phyloP scores from a whole-genome alignment of 1,140 invertebrate genomes.

The Cotesia chilonis region DNA sequence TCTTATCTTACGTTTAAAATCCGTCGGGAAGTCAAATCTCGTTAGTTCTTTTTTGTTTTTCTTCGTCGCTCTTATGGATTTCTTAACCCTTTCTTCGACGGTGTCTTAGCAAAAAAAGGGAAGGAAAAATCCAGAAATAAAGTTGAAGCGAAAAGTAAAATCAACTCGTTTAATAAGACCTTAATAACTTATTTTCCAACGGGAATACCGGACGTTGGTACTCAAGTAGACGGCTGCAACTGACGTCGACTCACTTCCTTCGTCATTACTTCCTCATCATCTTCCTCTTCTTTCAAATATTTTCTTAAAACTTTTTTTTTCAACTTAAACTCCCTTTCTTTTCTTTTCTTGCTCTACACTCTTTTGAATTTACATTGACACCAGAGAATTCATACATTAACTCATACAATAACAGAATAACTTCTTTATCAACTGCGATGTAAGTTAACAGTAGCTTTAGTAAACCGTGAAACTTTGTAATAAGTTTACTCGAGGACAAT shows the following conservation, averaged over 20 bases:
- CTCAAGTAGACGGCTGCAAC: slow-evolving; percentile 47
- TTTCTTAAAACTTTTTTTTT: slow-evolving; percentile 15
- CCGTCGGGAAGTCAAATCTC: slow-evolving; percentile 40
- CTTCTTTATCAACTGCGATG: neutral
- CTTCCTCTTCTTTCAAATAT: slow-evolving; percentile 26
- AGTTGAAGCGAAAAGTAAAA: slow-evolving; percentile 36
- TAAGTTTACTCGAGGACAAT: neutral
- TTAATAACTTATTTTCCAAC: slow-evolving; percentile 52
- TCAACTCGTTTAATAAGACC: slow-evolving; percentile 55
- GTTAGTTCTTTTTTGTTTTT: slow-evolving; percentile 29
- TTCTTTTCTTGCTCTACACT: slow-evolving; percentile 6
- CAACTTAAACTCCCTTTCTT: slow-evolving; percentile 7
- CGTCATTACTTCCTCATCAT: slow-evolving; percentile 24
- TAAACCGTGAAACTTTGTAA: neutral
- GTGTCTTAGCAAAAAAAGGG: slow-evolving; percentile 24
- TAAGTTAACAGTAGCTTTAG: neutral
- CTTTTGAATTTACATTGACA: slow-evolving; percentile 4
- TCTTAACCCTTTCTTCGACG: slow-evolving; percentile 4
- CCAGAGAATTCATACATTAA: slow-evolving; percentile 12
- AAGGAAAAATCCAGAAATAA: slow-evolving; percentile 18
- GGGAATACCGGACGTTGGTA: slow-evolving; percentile 42
- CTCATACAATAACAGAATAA: slow-evolving; percentile 2
- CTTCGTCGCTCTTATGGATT: neutral
- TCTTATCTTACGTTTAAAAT: slow-evolving; percentile 21
- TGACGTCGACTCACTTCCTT: slow-evolving; percentile 45